Base-by-base conservation (phyloP, 1,140 invertebrate species). In the Pogonognathellus flavescens region DNA sequence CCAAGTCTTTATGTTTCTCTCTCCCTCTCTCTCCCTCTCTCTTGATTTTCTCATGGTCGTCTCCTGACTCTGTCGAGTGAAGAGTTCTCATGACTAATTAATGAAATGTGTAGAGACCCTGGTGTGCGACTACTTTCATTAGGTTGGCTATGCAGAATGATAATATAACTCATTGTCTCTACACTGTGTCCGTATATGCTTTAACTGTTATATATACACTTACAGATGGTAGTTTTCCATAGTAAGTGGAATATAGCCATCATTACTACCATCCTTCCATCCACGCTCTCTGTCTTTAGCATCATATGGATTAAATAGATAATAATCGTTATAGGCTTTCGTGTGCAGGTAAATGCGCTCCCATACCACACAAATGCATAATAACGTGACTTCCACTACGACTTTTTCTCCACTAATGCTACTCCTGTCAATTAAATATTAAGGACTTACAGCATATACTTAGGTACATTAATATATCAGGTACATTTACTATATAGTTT, bases 31-130 rank as follows among this genome's bases (percentile, higher is more conserved):
- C 55, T 49, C 18, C 13, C 41, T 18, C 72, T 25, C 14, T 3
- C 8, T 52, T 55, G 20, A 70, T 13, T 50, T 70, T 13, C 66
- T 31, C 66, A 20, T 31, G 31, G 13, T 76, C 41, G 70, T 13
- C 16, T 76, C 70, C 31, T 31, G 25, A 8, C 31, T 49, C 11
- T 49, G 31, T 76, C 57, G 72, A 85, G 62, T 66, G 84, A 49
- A 85, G 72, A 85, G 52, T 80, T 86, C 62, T 86, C 85, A 84
- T 86, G 85, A 86, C 85, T 86, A 86, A 86, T 86, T 86, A 86
- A 86, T 86, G 82, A 84, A 86, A 72, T 76, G 72, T 53, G 84
- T 49, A 49, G 49, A 55, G 20, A 41, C 53, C 70, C 84, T 59
- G 41, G n/a, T 85, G 84, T 60, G 55, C 13, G 13, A 7, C 80